These are phyloP conservation scores for Drosophila tsacasi DNA, from an alignment of 1,140 invertebrate species.

Conservation along the genomic window DNA sequence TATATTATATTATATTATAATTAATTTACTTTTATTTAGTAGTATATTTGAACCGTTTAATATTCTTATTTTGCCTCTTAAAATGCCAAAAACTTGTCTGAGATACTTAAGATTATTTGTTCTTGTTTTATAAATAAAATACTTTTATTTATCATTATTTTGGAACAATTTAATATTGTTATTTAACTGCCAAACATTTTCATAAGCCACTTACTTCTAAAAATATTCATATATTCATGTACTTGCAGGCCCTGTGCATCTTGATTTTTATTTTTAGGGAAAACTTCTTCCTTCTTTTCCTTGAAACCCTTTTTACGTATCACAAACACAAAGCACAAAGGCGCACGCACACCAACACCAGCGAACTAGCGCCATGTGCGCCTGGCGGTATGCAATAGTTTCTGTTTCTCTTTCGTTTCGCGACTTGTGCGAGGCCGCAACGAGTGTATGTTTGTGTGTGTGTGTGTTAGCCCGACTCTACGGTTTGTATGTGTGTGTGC, in stretches of 20 bases:
- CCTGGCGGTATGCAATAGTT: slow-evolving; percentile 55
- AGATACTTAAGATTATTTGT: not conserved
- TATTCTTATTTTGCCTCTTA: too few species aligned
- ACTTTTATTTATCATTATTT: too few species aligned
- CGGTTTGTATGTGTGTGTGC: not conserved
- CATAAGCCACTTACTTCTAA: not conserved
- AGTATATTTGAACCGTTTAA: too few species aligned
- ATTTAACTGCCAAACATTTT: too few species aligned
- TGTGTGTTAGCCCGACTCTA: slow-evolving; percentile 12
- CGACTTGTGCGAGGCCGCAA: too few species aligned
- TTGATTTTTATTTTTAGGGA: not conserved
- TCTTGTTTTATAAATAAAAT: too few species aligned
- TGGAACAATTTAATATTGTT: too few species aligned
- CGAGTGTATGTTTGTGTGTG: slow-evolving; percentile 2
- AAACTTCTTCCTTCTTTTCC: not conserved
- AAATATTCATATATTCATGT: not conserved
- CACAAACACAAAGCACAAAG: slow-evolving; percentile 35
- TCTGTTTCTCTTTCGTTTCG: slow-evolving; percentile 24
- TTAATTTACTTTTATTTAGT: too few species aligned
- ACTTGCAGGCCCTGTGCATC: not conserved
- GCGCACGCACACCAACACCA: slow-evolving; percentile 36
- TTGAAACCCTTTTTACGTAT: slow-evolving; percentile 30
- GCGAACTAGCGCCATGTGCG: slow-evolving; percentile 31
- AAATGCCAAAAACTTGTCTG: too few species aligned
- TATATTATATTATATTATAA: too few species aligned